Evolutionary conservation across 2,797 vertebrate species (phyloP).

Genomic region (Manis pentadactyla): DNA sequence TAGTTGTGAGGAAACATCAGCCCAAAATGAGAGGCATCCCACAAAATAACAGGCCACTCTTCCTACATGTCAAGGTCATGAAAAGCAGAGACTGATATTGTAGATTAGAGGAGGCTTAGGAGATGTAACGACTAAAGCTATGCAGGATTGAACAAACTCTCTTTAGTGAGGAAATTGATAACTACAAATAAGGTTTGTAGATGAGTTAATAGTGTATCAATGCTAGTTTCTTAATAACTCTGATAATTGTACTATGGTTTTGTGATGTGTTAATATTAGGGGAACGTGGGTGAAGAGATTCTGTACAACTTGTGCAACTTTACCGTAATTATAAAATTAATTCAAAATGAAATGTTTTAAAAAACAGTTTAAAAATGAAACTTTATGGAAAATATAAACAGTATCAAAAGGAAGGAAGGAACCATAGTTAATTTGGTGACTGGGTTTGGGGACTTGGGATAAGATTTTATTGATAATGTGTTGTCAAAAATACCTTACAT

Average conservation of each 20-base stretch:
- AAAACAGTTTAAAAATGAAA: constrained; percentile 23
- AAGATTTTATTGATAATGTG: constrained; percentile 27
- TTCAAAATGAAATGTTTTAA: neutral
- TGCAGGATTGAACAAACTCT: neutral
- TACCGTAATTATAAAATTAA: constrained; percentile 29
- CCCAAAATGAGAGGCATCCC: neutral
- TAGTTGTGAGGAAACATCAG: neutral
- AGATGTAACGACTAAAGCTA: neutral
- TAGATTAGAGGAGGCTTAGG: neutral
- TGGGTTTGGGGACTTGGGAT: neutral
- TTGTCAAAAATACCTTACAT: neutral
- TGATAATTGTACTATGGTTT: neutral
- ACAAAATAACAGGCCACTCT: neutral
- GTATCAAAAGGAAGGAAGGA: neutral
- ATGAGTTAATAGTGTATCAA: neutral
- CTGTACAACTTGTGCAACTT: neutral
- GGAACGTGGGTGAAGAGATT: neutral
- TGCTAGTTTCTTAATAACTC: neutral
- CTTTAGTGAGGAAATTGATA: neutral
- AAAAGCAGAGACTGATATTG: neutral
- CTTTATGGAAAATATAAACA: constrained; percentile 28
- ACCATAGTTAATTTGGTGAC: neutral
- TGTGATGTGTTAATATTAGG: neutral
- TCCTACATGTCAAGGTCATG: neutral
- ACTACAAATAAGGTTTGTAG: neutral